Evolutionary conservation across 2,113 vertebrate species (phyloP).

Genomic region (Dicentrarchus labrax): DNA sequence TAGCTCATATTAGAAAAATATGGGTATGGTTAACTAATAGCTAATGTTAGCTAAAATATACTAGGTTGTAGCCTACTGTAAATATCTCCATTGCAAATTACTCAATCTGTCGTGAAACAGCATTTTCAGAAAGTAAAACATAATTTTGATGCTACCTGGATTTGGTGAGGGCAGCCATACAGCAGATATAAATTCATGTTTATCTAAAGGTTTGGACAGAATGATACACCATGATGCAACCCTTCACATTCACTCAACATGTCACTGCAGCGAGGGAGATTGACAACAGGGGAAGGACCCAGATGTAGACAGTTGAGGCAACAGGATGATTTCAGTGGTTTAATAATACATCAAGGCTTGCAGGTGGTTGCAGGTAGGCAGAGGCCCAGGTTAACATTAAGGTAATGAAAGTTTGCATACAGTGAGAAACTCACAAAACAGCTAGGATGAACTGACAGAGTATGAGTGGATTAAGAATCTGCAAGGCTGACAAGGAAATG

Average conservation of each 20-base stretch:
- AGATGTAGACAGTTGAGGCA: too few relatives aligned
- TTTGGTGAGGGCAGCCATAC: too few relatives aligned
- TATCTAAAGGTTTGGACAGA: neutral
- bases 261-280: too few relatives aligned
- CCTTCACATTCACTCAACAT: neutral
- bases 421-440: too few relatives aligned
- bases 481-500: neutral
- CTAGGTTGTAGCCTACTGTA: neutral
- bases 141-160: neutral
- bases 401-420: too few relatives aligned
- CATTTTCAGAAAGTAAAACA: neutral
- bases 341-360: too few relatives aligned
- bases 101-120: neutral
- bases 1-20: neutral
- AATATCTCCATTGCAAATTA: neutral
- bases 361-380: too few relatives aligned
- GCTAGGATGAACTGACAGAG: neutral
- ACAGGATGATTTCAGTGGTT: too few relatives aligned
- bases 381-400: too few relatives aligned
- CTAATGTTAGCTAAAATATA: neutral
- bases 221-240: neutral
- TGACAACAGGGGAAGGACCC: too few relatives aligned
- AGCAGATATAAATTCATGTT: neutral
- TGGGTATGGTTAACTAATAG: neutral
- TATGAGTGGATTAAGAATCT: neutral